Evolutionary conservation across 2,797 vertebrate genomes (phyloP).

Genomic region (Etheostoma perlongum): DNA sequence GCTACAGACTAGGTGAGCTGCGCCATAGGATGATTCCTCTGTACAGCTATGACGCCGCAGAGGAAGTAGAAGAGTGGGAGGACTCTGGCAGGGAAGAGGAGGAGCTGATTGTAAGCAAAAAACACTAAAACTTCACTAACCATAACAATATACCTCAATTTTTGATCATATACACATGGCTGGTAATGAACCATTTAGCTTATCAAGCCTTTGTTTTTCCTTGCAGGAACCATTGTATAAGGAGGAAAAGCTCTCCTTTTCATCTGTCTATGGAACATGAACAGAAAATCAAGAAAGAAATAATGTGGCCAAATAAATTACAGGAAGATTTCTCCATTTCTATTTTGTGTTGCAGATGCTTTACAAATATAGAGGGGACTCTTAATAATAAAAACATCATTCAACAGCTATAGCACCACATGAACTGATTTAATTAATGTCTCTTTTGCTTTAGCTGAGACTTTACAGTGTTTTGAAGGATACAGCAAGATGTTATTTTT

Average conservation of each 20-base stretch:
- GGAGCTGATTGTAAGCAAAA: conserved; percentile 50
- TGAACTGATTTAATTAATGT: neutral
- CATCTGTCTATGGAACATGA: conserved; percentile 33
- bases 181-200: neutral
- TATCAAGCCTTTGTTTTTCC: neutral
- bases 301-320: neutral
- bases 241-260: conserved; percentile 43
- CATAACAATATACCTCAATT: too few relatives aligned
- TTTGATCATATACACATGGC: too few relatives aligned
- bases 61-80: conserved; percentile 53
- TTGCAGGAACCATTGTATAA: conserved; percentile 68
- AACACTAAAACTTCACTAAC: neutral
- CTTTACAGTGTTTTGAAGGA: neutral
- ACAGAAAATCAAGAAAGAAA: neutral
- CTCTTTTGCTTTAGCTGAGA: neutral
- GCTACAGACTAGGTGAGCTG: conserved; percentile 61
- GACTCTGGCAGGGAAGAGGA: conserved; percentile 31
- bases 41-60: conserved; percentile 71
- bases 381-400: neutral
- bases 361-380: neutral
- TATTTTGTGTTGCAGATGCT: neutral
- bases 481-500: conserved; percentile 3
- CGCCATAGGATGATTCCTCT: conserved; percentile 74
- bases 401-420: neutral
- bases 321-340: neutral